Conservation (phyloP, 2,113 vertebrate genomes). For the Pelecanoides urinatrix region DNA sequence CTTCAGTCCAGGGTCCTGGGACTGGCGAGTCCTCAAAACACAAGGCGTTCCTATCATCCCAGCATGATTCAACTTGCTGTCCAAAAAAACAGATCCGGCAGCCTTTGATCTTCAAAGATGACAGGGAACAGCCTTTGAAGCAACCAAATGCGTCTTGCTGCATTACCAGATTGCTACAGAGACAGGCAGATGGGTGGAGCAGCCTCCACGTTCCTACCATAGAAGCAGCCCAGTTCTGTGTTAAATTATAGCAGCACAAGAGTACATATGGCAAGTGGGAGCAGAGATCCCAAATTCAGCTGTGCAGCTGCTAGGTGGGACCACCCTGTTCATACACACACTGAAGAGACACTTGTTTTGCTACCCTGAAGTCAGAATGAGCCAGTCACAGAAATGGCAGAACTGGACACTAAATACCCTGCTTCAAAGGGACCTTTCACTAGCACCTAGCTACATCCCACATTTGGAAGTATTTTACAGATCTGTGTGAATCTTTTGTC, state of each 20-base stretch:
- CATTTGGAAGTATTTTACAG: not conserved
- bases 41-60: conserved; percentile 61
- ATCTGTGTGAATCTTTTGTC: not conserved
- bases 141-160: conserved; percentile 57
- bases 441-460: not conserved
- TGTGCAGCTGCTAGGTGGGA: conserved; percentile 26
- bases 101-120: conserved; percentile 69
- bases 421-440: not conserved
- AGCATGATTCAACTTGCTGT: conserved; percentile 63
- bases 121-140: conserved; percentile 59
- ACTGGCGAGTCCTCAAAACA: conserved; percentile 22
- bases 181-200: conserved; percentile 62
- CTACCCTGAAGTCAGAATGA: not conserved
- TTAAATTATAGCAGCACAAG: conserved; percentile 10
- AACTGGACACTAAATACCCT: not conserved
- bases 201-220: not conserved
- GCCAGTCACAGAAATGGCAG: not conserved
- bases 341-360: not conserved
- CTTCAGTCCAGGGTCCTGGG: conserved; percentile 28
- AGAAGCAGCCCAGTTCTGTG: not conserved
- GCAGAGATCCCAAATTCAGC: conserved; percentile 23
- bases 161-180: conserved; percentile 60
- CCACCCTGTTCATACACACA: not conserved
- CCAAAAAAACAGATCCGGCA: conserved; percentile 56
- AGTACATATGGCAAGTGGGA: conserved; percentile 36